phyloP scores from a whole-genome alignment of 2,113 vertebrate species.

The Perognathus longimembris region DNA sequence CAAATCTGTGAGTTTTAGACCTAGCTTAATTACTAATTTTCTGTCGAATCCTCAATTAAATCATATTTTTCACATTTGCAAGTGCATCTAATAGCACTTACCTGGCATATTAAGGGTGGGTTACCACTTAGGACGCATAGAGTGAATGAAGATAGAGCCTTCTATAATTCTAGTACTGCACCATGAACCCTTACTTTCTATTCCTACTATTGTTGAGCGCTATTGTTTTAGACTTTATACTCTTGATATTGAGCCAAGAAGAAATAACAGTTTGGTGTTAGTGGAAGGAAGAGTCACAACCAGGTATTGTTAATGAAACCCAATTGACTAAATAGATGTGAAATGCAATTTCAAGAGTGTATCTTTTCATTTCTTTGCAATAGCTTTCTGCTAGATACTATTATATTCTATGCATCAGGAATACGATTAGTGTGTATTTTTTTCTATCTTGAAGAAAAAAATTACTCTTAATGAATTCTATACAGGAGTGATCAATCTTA shows the following conservation, averaged over 20 bases:
- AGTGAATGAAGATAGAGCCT: background rate
- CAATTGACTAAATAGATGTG: background rate
- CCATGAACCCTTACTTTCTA: background rate
- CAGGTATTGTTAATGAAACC: background rate
- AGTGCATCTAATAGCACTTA: background rate
- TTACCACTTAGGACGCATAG: background rate
- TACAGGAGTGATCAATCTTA: background rate
- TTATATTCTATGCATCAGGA: conserved; percentile 24
- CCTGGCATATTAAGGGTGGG: background rate
- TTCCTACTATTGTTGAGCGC: background rate
- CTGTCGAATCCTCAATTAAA: background rate
- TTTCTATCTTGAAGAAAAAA: background rate
- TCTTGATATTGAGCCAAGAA: background rate
- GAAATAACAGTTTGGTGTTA: background rate
- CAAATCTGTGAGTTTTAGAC: background rate
- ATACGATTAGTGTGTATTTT: background rate
- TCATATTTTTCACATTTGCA: background rate
- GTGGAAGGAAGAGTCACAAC: background rate
- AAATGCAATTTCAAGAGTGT: background rate
- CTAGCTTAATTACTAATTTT: background rate
- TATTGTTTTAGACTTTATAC: background rate
- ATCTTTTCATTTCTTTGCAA: conserved; percentile 24
- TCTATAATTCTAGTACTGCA: background rate
- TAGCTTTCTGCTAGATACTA: background rate
- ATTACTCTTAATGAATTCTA: background rate